Evolutionary conservation across 1,140 invertebrate genomes (phyloP), one percentile per base, ranked within the genome.

Genomic region (Brevipalpus yothersi): DNA sequence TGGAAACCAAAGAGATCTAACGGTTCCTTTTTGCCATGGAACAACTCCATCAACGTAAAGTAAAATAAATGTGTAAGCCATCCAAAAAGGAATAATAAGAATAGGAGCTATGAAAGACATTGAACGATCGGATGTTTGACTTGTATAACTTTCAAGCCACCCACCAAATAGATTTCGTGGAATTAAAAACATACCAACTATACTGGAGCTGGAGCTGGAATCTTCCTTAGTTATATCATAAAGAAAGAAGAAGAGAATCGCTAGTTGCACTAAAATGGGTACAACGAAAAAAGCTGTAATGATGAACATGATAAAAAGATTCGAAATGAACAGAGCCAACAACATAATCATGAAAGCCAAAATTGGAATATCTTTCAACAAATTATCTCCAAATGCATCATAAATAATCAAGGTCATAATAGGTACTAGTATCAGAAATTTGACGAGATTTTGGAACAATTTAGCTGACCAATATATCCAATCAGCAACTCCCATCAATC

Each of bases 1-100:
- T 4, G 68, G 67, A 66, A 76, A 76, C 63, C 74, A 74, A 67
- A 69, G 73, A 7, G 72, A 73, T 61, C 70, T 67, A 1, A 71
- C 63, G 12, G 73, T 65, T 54, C 75, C 75, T 67, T 70, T 72
- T 53, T 72, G 69, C 58, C 69, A 65, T 15, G 66, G 66, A 62
- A 61, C 63, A 1, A 66, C 61, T 15, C 62, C 68, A 67, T 74
- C 72, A 17, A 68, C 59, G 53, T 70, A 67, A 21, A 68, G 63
- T 49, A 73, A 60, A 5, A 67, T 40, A 12, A 53, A 3, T 12
- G 5, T 11, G 23, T 19, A 53, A 3, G 23, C 23, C 12, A 19
- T 4, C 42, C 42, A 53, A 53, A 12, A 15, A 3, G 53, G 15
- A 19, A 31, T 17, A 2, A 15, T 3, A 45, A 45, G 4, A n/a